Evolutionary conservation across 2,888 invertebrate species (phyloP), one percentile per base, ranked within the genome.

Genomic region (Neoitamus cyanurus): DNA sequence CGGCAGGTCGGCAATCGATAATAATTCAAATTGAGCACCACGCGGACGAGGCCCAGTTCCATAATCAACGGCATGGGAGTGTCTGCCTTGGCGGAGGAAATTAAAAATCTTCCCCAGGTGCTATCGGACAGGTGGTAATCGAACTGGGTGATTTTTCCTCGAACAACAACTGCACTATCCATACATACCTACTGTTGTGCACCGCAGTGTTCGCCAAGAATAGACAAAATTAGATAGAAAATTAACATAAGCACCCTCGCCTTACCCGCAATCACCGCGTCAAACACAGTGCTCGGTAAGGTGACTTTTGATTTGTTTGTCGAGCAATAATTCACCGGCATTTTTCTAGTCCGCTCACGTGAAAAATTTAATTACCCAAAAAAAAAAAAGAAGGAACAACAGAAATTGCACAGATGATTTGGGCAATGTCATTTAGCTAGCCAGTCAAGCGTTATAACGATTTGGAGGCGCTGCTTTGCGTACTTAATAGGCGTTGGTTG

Each of bases 321-420:
- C 34, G 28, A 3, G 37, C 36, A 75, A 75, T 37, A 75, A 37
- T 75, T 75, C 15, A 25, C 34, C 42, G 37, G 75, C 75, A 36
- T 42, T 75, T 75, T 72, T 75, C 37, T 28, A 15, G 11, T 75
- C 25, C 36, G 25, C 37, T 75, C 75, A 75, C 36, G 75, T 42
- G 75, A 20, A 75, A 75, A 36, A 75, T 75, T 75, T 75, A 75
- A 75, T 75, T 75, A 75, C 48, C 48, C 20, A 48, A 48, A 48
- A 48, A 34, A 34, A 34, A 28, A 28, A 75, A 7, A 69, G 13
- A n/a, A 31, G 69, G 69, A 69, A 69, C 28, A 69, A 69, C 13
- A 69, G 68, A 69, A 75, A 75, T 37, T n/a, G 75, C 75, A 37
- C 36, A 11, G 72, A 75, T 37, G 37, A 75, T 75, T 20, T 37